phyloP scores from a whole-genome alignment of 2,113 vertebrate genomes.

The Dolichallabes microphthalmus region DNA sequence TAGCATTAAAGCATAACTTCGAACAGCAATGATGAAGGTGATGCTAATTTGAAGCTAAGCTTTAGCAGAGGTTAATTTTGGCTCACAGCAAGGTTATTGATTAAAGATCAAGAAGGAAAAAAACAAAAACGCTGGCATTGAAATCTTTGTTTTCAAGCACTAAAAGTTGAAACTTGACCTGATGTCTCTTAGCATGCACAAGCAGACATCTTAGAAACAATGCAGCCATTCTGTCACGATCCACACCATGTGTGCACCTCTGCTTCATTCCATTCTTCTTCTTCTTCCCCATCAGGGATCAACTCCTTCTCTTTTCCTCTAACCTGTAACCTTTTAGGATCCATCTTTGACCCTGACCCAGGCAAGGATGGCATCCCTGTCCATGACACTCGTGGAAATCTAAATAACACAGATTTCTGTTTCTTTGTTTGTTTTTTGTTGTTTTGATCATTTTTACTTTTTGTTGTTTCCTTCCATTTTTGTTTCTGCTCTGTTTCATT shows the following conservation, averaged over 20 bases:
- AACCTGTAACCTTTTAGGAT: constrained; percentile 59
- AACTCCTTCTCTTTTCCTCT: constrained; percentile 38
- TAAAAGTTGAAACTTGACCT: constrained; percentile 60
- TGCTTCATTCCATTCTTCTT: constrained; percentile 49
- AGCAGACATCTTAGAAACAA: constrained; percentile 61
- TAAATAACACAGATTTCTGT: constrained; percentile 86
- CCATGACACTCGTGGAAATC: constrained; percentile 73
- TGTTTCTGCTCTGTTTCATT: constrained; percentile 60
- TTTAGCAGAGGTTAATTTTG: background rate
- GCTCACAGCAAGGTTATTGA: background rate
- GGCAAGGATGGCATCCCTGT: constrained; percentile 70
- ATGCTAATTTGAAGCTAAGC: background rate
- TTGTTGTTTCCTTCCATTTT: constrained; percentile 65
- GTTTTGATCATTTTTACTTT: constrained; percentile 55
- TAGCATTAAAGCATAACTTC: background rate
- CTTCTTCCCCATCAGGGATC: constrained; percentile 61
- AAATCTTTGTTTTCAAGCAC: constrained; percentile 73
- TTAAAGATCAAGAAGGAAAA: background rate
- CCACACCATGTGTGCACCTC: constrained; percentile 64
- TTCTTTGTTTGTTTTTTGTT: constrained; percentile 63
- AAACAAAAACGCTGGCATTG: constrained; percentile 56
- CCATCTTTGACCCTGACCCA: constrained; percentile 63
- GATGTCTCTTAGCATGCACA: constrained; percentile 71
- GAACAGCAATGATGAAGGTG: background rate
- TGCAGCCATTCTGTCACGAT: constrained; percentile 70